Percentiles rank a stretch among this genome's conserved stretches.
These are phyloP conservation scores for Emys orbicularis DNA, from an alignment of 2,797 vertebrate genomes.

Conservation along the genomic window DNA sequence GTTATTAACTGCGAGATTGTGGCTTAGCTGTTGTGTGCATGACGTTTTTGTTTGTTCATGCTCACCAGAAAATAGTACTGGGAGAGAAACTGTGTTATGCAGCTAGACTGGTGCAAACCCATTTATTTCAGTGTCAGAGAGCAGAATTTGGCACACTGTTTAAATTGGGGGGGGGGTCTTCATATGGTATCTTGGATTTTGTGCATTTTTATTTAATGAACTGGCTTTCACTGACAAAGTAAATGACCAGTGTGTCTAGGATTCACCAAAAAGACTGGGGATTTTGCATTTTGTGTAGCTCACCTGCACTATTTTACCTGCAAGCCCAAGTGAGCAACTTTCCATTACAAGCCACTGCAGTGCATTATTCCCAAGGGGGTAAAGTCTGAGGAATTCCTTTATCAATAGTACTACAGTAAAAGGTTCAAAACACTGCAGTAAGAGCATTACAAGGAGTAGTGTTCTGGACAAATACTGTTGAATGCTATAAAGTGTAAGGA, in stretches of 20 bases:
- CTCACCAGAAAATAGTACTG: background rate
- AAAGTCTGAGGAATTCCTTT: background rate
- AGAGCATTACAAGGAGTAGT: background rate
- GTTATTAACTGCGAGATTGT: background rate
- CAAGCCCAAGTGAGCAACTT: background rate
- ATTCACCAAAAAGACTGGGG: accelerated
- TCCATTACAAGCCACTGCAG: background rate
- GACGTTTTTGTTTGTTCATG: conserved; percentile 30
- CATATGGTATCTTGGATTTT: background rate
- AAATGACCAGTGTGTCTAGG: background rate
- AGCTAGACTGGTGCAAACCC: background rate
- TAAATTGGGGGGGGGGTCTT: background rate
- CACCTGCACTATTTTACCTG: background rate
- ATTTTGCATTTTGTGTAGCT: background rate
- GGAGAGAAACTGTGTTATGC: background rate
- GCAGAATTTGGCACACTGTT: accelerated
- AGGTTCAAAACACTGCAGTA: background rate
- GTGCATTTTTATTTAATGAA: background rate
- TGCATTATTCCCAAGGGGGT: background rate
- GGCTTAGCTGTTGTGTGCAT: background rate
- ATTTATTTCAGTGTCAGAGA: background rate
- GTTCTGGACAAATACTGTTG: background rate
- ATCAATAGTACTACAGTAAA: background rate
- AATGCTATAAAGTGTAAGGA: background rate
- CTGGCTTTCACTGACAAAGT: background rate